A percentile compares a stretch with the other conserved stretches of the same genome.
Conservation (phyloP, 2,113 vertebrate species). For the Ceyx melanurus region DNA sequence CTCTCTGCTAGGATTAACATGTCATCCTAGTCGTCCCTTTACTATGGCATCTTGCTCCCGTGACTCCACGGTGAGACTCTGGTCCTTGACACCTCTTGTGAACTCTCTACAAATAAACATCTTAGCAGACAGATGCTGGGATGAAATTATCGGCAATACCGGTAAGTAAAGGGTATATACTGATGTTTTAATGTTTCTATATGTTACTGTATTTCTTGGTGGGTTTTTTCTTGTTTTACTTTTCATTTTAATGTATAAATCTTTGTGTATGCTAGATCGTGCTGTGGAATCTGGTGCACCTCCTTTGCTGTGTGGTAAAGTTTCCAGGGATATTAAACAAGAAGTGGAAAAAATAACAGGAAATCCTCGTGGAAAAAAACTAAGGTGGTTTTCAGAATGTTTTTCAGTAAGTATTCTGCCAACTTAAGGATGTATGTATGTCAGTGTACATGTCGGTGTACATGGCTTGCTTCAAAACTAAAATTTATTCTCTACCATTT, state of each 20-base stretch:
- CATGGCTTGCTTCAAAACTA: not conserved
- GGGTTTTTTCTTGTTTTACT: not conserved
- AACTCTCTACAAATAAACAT: conserved; percentile 89
- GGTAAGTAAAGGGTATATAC: conserved; percentile 70
- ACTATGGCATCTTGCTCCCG: conserved; percentile 97
- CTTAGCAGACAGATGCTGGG: conserved; percentile 88
- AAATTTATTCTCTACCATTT: not conserved
- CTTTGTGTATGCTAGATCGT: conserved; percentile 77
- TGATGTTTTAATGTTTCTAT: not conserved
- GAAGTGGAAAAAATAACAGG: conserved; percentile 87
- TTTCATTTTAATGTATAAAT: not conserved
- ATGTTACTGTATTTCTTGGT: not conserved
- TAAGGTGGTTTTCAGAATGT: conserved; percentile 94
- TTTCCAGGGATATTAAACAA: conserved; percentile 92
- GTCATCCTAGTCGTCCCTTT: conserved; percentile 91
- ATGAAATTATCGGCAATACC: conserved; percentile 89
- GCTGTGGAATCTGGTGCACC: conserved; percentile 83
- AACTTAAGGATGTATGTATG: not conserved
- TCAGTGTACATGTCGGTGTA: not conserved
- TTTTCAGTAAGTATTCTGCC: conserved; percentile 84
- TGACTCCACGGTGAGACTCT: conserved; percentile 95
- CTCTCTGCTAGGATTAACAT: conserved; percentile 83
- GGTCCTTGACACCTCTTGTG: conserved; percentile 91
- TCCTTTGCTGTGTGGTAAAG: conserved; percentile 93
- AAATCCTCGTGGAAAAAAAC: conserved; percentile 82